These are phyloP conservation scores for Sarcophaga subvicina DNA, from an alignment of 2,888 invertebrate species.

Conservation along the genomic window DNA sequence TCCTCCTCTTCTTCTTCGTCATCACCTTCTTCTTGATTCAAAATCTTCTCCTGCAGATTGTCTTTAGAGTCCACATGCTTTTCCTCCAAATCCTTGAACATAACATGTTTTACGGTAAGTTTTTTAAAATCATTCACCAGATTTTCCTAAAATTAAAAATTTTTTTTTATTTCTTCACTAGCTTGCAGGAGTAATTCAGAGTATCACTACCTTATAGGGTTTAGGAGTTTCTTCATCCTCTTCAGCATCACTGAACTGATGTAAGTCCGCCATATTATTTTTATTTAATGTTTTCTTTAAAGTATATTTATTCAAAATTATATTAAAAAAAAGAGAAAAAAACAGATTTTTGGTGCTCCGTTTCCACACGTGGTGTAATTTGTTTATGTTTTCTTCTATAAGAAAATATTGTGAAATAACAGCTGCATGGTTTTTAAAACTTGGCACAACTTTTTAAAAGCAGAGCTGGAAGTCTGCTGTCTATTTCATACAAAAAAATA, in stretches of 20 bases:
- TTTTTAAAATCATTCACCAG: constrained; percentile 74
- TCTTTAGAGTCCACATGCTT: constrained; percentile 49
- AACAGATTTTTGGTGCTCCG: no score
- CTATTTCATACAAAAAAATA: no score
- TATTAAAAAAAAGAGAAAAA: no score
- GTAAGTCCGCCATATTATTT: constrained; percentile 71
- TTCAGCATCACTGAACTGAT: constrained; percentile 81
- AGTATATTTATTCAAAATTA: neutral
- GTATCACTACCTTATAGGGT: constrained; percentile 60
- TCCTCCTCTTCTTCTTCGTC: constrained; percentile 67
- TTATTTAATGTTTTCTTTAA: neutral
- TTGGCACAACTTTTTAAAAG: constrained; percentile 5
- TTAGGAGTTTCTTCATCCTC: constrained; percentile 74
- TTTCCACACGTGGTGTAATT: constrained; percentile 45
- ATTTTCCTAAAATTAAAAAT: constrained; percentile 69
- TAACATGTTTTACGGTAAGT: constrained; percentile 76
- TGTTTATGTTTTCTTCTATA: constrained; percentile 41
- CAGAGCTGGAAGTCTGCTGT: neutral
- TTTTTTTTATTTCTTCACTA: neutral
- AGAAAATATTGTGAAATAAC: constrained; percentile 3
- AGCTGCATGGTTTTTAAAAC: constrained; percentile 11
- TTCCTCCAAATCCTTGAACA: constrained; percentile 74
- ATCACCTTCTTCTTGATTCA: constrained; percentile 46
- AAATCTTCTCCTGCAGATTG: constrained; percentile 68
- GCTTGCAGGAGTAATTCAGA: neutral